Evolutionary conservation across 1,140 invertebrate genomes (phyloP), one percentile per base, ranked within the genome.

Genomic region (Pseudomyrmex gracilis): DNA sequence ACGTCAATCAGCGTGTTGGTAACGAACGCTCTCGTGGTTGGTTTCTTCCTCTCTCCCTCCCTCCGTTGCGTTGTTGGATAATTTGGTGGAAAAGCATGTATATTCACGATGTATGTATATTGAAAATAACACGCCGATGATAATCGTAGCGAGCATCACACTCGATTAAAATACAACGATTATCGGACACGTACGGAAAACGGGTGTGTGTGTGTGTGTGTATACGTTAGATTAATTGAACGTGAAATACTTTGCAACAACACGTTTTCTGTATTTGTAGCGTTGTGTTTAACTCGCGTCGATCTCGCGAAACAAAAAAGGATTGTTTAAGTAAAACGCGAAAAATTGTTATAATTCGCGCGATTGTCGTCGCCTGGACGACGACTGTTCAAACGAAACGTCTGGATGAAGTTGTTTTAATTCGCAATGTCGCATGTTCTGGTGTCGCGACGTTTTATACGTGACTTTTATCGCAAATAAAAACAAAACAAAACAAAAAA

Each of bases 121-220:
- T 34, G 34, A 34, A 34, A 34, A 34, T 34, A 34, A 34, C 34
- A 57, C 53, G 66, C 58, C 43, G 22, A 34, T 80, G 51, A 80
- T 70, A 78, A 78, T 70, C 58, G 76, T 67, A 58, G 34, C 22
- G 66, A 80, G 12, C 22, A 43, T 58, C 15, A 53, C 66, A 34
- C 53, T 80, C 76, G 76, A 80, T 80, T 80, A 71, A 70, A 80
- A 80, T 80, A 70, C 43, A 67, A 12, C 55, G n/a, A 7, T 47
- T 57, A 70, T 78, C 53, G 12, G 43, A 70, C 49, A 78, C 34
- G 5, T 34, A 34, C 34, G 7, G 34, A 34, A 5, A 34, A 34
- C 3, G 34, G 2, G 24, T 34, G 1, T 3, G 34, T 34, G 4
- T 7, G 34, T 13, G 24, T 58, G 49, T n/a, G 74, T 49, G 47